These are phyloP conservation scores for Mico argentatus DNA, from an alignment of 2,797 vertebrate genomes.

Conservation along the genomic window DNA sequence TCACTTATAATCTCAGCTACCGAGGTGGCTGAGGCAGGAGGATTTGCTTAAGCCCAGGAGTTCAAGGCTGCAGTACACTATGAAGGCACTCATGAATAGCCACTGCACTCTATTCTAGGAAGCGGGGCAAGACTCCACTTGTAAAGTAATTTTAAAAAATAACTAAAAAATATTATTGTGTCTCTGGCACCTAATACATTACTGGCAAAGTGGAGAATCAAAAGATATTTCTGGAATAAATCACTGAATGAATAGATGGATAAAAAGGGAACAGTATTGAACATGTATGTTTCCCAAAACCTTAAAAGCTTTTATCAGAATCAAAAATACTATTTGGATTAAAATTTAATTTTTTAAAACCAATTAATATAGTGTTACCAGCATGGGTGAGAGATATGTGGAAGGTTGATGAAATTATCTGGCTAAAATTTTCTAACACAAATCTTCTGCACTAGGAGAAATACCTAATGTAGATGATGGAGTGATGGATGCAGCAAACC, in stretches of 20 bases:
- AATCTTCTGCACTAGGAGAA: no score
- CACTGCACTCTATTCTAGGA: not conserved
- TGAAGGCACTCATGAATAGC: not conserved
- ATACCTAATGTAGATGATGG: no score
- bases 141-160: no score
- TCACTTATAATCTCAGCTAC: not conserved
- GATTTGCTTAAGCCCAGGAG: not conserved
- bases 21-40: not conserved
- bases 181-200: not conserved
- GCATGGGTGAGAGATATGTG: no score
- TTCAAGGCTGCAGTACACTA: not conserved
- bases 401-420: not conserved
- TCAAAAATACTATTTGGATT: not conserved
- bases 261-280: not conserved
- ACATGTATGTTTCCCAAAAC: not conserved
- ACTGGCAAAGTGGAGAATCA: not conserved
- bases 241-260: not conserved
- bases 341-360: not conserved
- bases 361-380: not conserved
- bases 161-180: no score
- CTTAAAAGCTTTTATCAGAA: not conserved
- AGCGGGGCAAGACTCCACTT: no score
- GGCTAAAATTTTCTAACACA: not conserved
- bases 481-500: no score
- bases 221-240: not conserved